Evolutionary conservation across 2,113 vertebrate genomes (phyloP), one percentile per base, ranked within the genome.

Genomic region (Microcebus lehilahytsara): DNA sequence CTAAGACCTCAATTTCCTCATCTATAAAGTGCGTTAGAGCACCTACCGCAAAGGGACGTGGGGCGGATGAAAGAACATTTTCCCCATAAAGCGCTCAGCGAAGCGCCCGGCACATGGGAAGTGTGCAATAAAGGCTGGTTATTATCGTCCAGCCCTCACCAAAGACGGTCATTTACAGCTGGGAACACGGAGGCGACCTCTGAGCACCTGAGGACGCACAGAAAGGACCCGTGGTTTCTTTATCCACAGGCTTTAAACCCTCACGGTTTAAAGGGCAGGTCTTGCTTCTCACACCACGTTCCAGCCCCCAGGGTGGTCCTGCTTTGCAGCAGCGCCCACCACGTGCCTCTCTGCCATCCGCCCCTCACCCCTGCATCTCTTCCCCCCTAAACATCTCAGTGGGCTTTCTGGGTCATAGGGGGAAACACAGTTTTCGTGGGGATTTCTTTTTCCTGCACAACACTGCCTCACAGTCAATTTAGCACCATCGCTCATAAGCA

Each of bases 11-110:
- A 51, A 42, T 58, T 87, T 92, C 77, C 85, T 85, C 32, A 13
- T 66, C 80, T 87, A 22, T 80, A 72, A 93, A 87, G 42, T 17
- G 56, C 78, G 58, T 51, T 46, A 27, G 0, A 58, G 49, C 84
- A 74, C 37, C 67, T 56, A 60, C 72, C 60, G 30, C 88, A 67
- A 62, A 94, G 72, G 81, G 81, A 64, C 11, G 53, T 8, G 34
- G n/a, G 75, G 84, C 87, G 40, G 93, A 94, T 92, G 64, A 95
- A 89, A 96, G 96, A 79, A 32, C 40, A 25, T 0, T 0, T 10
- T 80, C 89, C 80, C 96, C 14, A 25, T 69, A 75, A 95, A 92
- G 79, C 64, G 22, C 17, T 89, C 37, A 81, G 93, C 69, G 51
- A 84, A 66, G 96, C 4, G 0, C 60, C 60, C 1, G 16, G 60